Conservation (phyloP, 2,113 vertebrate genomes). For the Cinclus cinclus region DNA sequence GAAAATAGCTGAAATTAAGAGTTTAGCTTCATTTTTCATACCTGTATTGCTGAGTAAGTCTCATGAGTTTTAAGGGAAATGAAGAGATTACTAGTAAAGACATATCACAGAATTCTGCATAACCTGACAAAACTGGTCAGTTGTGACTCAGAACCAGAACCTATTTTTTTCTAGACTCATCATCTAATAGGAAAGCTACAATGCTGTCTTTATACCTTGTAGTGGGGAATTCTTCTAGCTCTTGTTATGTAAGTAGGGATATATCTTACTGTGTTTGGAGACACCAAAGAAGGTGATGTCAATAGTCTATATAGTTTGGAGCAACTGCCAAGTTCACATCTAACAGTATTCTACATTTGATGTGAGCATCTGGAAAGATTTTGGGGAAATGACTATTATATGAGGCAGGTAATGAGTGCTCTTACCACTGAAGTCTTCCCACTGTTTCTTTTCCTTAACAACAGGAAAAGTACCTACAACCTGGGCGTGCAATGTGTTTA, state of each 20-base stretch:
- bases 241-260: background rate
- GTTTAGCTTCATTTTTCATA: background rate
- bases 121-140: fast-evolving
- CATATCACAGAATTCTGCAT: background rate
- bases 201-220: too few species aligned
- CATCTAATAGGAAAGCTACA: background rate
- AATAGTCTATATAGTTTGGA: background rate
- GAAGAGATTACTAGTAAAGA: background rate
- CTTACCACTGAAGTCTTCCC: background rate
- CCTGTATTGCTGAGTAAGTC: background rate
- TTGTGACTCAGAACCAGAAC: background rate
- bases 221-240: background rate
- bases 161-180: background rate
- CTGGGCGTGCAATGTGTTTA: background rate
- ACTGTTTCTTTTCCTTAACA: background rate
- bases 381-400: background rate
- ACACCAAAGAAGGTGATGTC: background rate
- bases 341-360: background rate
- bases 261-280: background rate
- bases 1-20: background rate
- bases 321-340: background rate
- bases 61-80: background rate
- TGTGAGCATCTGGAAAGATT: background rate
- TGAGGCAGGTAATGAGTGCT: background rate
- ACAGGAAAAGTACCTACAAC: background rate